Conservation (phyloP, 2,797 vertebrate genomes). For the Gymnopithys bicolor region DNA sequence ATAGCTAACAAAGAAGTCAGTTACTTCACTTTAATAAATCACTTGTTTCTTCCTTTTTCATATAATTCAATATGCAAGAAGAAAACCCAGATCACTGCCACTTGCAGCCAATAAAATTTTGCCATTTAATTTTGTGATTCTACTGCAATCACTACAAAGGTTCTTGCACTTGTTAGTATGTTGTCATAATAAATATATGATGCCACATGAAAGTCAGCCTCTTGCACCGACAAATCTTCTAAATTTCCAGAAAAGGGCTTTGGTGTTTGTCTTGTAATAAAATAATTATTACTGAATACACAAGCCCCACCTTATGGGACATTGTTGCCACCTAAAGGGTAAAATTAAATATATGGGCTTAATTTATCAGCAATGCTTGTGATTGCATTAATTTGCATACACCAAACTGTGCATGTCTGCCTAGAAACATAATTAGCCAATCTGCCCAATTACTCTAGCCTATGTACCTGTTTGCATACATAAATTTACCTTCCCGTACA, state of each 20-base stretch:
- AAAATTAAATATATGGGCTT: constrained; percentile 21
- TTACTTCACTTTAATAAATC: neutral
- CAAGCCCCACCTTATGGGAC: neutral
- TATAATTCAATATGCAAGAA: neutral
- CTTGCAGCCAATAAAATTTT: neutral
- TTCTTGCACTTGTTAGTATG: neutral
- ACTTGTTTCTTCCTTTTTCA: neutral
- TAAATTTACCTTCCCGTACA: constrained; percentile 34
- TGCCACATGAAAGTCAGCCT: neutral
- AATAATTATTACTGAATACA: neutral
- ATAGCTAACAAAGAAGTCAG: neutral
- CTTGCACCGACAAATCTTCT: neutral
- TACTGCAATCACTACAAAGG: neutral
- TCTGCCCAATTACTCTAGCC: constrained; percentile 43
- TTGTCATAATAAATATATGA: neutral
- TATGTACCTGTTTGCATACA: constrained; percentile 67
- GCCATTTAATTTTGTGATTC: neutral
- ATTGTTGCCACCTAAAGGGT: neutral
- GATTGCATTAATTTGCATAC: constrained; percentile 43
- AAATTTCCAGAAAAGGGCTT: neutral
- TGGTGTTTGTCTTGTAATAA: neutral
- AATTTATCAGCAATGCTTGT: constrained; percentile 20
- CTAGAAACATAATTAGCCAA: constrained; percentile 46
- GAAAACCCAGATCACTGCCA: neutral
- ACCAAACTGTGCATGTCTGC: neutral